phyloP scores from a whole-genome alignment of 2,888 invertebrate species.

The Tubiluchus corallicola region DNA sequence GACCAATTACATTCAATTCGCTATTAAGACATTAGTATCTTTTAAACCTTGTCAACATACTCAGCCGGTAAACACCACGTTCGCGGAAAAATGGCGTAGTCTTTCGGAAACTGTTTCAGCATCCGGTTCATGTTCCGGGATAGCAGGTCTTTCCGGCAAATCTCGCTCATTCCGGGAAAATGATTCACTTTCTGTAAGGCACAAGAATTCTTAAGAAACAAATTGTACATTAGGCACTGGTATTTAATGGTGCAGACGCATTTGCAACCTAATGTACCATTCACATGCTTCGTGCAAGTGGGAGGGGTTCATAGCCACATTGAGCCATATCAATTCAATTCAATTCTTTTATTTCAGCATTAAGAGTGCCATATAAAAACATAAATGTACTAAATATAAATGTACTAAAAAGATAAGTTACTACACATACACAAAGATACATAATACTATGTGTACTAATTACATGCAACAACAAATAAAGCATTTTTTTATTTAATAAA shows the following conservation, averaged over 20 bases:
- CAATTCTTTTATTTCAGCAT: too few relatives aligned
- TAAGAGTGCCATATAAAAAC: too few relatives aligned
- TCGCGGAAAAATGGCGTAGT: conserved; percentile 78
- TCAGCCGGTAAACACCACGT: conserved; percentile 85
- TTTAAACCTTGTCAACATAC: conserved; percentile 37
- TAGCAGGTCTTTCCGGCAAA: conserved; percentile 69
- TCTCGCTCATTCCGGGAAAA: conserved; percentile 74
- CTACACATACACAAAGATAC: too few relatives aligned
- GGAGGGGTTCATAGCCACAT: conserved; percentile 1
- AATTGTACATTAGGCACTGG: conserved; percentile 4
- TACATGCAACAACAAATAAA: too few relatives aligned
- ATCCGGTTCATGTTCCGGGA: conserved; percentile 75
- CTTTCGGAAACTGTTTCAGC: conserved; percentile 66
- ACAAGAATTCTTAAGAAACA: not conserved
- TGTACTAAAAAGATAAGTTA: too few relatives aligned
- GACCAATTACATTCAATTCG: not conserved
- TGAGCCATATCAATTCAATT: too few relatives aligned
- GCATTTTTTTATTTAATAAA: too few relatives aligned
- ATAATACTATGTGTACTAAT: too few relatives aligned
- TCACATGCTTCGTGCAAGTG: not conserved
- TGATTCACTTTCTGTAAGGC: conserved; percentile 69
- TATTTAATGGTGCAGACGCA: not conserved
- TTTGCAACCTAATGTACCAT: not conserved
- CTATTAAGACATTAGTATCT: not conserved
- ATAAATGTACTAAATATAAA: too few relatives aligned